phyloP scores from a whole-genome alignment of 1,140 invertebrate genomes.

The Telenomus remus region DNA sequence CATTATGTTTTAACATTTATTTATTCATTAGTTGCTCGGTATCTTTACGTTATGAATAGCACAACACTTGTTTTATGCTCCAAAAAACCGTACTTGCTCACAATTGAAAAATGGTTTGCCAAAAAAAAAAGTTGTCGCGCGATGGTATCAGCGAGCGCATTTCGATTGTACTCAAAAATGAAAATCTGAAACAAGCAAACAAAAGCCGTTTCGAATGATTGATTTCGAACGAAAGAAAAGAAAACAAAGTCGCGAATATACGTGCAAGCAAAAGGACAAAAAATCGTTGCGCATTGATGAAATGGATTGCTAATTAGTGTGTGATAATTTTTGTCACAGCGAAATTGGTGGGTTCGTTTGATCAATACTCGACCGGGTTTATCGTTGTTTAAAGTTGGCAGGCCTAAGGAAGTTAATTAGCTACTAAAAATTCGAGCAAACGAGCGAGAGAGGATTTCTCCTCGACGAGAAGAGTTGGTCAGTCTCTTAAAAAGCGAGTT shows the following conservation, averaged over 20 bases:
- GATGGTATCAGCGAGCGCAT: conserved; percentile 23
- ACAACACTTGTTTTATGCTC: too few relatives aligned
- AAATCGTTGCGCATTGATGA: neutral
- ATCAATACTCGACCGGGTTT: conserved; percentile 33
- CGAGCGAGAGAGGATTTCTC: conserved; percentile 8
- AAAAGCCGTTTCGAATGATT: neutral
- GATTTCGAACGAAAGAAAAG: neutral
- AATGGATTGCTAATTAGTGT: conserved; percentile 30
- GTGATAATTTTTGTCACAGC: conserved; percentile 45
- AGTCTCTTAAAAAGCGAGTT: conserved; percentile 33
- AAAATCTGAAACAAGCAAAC: neutral
- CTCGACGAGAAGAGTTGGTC: conserved; percentile 1
- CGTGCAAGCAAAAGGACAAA: neutral
- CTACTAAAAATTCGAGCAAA: conserved; percentile 41
- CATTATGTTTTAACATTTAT: too few relatives aligned
- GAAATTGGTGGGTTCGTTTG: conserved; percentile 47
- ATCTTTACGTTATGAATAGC: too few relatives aligned
- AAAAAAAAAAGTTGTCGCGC: conserved; percentile 20
- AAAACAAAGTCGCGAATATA: neutral
- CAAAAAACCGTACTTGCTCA: too few relatives aligned
- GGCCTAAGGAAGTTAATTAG: conserved; percentile 45
- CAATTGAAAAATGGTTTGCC: conserved; percentile 25
- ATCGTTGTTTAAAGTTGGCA: conserved; percentile 48
- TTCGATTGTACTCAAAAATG: conserved; percentile 46
- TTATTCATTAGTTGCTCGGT: too few relatives aligned